Base-by-base conservation (phyloP, 2,888 invertebrate species). In the Salpingus planirostris region DNA sequence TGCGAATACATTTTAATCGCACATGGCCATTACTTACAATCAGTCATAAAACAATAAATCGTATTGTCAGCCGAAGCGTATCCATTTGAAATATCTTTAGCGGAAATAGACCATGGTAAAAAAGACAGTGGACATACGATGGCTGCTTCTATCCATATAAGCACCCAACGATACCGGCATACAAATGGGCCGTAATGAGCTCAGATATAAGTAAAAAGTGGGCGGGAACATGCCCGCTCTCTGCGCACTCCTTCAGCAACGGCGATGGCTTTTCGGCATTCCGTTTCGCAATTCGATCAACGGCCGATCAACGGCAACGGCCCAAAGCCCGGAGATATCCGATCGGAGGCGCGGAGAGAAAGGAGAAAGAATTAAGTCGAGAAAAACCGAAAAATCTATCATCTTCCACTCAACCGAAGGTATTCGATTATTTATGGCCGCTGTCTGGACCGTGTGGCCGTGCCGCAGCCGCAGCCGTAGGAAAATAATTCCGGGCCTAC, bases 101-200 rank as follows among this genome's bases (percentile, higher is more conserved):
- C 55, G 59, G 59, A 59, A 60, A 59, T 59, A 57, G 57, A 54
- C 46, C 44, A 54, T 49, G 50, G 50, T 50, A 54, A 62, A 58
- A 57, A 56, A 55, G 44, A 40, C 47, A 49, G 53, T 56, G 56
- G 55, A 56, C 57, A 58, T 58, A 54, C 56, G 57, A 59, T 60
- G 58, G 59, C 57, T 58, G 59, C 59, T 55, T 54, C 52, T 60
- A 57, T 55, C 60, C 60, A 57, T 61, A 60, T 60, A 60, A 60
- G 60, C 57, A 57, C 54, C 55, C 58, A 52, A 60, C 59, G 59
- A 54, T 53, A 49, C 51, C 49, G 49, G 62, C 58, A 60, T 62
- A 62, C 59, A 62, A 61, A 62, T 62, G 56, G 59, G 49, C 48
- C 49, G 50, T 62, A 62, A 62, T 62, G 59, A 62, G 55, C 48